Base-by-base conservation (phyloP, 64 coral and sea anemone species). In the Astreopora myriophthalma region DNA sequence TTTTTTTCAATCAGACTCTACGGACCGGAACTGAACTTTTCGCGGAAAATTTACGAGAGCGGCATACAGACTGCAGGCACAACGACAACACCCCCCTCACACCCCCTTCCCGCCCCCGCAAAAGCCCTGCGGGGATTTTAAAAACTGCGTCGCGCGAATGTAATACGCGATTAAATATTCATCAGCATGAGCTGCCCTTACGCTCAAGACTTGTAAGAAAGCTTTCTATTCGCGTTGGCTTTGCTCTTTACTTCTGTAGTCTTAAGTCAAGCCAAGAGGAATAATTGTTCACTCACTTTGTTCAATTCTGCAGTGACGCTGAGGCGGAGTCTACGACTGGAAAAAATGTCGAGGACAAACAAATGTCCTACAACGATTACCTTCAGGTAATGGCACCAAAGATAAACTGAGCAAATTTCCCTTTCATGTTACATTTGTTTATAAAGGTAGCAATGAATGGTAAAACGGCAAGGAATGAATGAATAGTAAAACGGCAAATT, bases 291-390 rank as follows among this genome's bases (percentile, higher is more conserved):
- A 33, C 5, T 73, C n/a, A 66, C 17, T 35, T 13, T 38, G 32
- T 73, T 38, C 19, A 22, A 34, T 3, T 79, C 34, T 8, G 22
- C 40, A 49, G 42, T 33, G 65, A 13, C 23, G 39, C 35, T 16
- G 37, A 71, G 19, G 27, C 29, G 26, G 49, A 12, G 11, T 13
- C 24, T 11, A 27, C 63, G 23, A 24, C 17, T 3, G 8, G 13
- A 20, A 29, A 31, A 48, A 10, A 40, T 86, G 69, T 31, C 27
- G 74, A 91, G 24, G 89, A 82, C 13, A 70, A 73, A 27, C 76
- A 19, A 28, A 64, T 91, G 9, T 71, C 28, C 33, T 91, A 91
- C 44, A 16, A 62, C 3, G 89, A 91, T 5, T 91, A 91, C 58
- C 77, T 91, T 8, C 60, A 91, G 77, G 89, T 91, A 30, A 55